Evolutionary conservation across 2,888 invertebrate genomes (phyloP).

Genomic region (Tetragnatha montana): DNA sequence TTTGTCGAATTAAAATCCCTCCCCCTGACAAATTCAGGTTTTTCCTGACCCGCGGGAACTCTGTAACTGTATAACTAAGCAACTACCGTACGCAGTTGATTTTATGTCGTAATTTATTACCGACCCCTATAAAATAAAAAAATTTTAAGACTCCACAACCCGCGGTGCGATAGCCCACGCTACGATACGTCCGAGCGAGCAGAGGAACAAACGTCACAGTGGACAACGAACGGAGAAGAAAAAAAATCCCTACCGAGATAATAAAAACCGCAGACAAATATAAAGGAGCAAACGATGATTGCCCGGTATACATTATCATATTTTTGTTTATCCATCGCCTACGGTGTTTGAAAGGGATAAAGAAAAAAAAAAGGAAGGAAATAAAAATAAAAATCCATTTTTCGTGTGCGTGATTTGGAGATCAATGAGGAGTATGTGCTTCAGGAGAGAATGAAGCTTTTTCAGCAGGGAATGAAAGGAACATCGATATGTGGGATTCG

Average conservation of each 20-base stretch:
- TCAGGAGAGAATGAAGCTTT: background rate
- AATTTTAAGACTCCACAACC: no score
- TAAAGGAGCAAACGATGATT: constrained; percentile 13
- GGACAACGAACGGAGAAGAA: background rate
- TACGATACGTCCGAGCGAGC: no score
- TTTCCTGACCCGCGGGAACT: no score
- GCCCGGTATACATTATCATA: constrained; percentile 39
- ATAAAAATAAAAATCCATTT: constrained; percentile 37
- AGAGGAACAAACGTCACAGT: background rate
- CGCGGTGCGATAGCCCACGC: no score
- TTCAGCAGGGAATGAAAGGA: background rate
- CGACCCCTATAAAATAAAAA: no score
- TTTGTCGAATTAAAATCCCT: no score
- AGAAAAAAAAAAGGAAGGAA: constrained; percentile 13
- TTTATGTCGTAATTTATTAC: no score
- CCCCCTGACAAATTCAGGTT: no score
- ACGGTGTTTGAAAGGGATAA: constrained; percentile 36
- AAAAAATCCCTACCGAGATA: background rate
- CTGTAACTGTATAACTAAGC: no score
- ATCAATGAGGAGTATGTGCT: constrained; percentile 8
- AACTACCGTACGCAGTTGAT: no score
- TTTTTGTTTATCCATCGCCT: constrained; percentile 31
- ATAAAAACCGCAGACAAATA: constrained; percentile 21
- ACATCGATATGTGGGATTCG: background rate
- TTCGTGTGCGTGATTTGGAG: constrained; percentile 39